Evolutionary conservation across 1,140 invertebrate species (phyloP).

Genomic region (Drosophila sp.): DNA sequence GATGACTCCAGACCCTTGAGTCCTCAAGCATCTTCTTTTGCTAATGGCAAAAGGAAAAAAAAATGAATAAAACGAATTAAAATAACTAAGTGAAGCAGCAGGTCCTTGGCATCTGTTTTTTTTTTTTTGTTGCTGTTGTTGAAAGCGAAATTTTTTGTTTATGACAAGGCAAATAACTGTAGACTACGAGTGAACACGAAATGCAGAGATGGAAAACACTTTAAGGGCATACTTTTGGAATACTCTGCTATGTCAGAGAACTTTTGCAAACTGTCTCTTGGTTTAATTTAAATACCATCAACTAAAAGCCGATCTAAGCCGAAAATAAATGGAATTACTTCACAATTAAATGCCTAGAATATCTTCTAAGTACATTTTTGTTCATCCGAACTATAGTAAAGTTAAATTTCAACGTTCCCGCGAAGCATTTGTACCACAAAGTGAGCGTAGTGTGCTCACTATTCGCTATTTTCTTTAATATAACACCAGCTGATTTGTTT

Average conservation of each 20-base stretch:
- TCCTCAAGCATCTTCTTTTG: conserved; percentile 33
- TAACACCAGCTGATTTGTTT: no score
- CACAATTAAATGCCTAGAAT: no score
- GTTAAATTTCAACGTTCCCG: no score
- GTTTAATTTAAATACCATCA: no score
- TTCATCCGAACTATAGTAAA: no score
- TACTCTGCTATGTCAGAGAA: not conserved
- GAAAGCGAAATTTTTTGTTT: conserved; percentile 56
- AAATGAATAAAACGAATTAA: conserved; percentile 56
- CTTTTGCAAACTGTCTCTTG: not conserved
- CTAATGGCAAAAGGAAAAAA: conserved; percentile 46
- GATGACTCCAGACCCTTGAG: not conserved
- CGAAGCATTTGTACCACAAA: no score
- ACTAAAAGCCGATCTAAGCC: no score
- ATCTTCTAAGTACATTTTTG: no score
- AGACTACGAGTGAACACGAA: not conserved
- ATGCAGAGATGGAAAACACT: not conserved
- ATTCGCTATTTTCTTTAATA: no score
- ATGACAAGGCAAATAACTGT: conserved; percentile 31
- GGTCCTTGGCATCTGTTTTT: conserved; percentile 16
- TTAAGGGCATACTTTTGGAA: not conserved
- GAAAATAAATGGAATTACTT: no score
- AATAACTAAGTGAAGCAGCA: conserved; percentile 34
- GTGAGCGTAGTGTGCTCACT: no score
- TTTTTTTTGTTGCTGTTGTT: not conserved